phyloP scores from a whole-genome alignment of 2,888 invertebrate species.

The Heliconius ismenius region DNA sequence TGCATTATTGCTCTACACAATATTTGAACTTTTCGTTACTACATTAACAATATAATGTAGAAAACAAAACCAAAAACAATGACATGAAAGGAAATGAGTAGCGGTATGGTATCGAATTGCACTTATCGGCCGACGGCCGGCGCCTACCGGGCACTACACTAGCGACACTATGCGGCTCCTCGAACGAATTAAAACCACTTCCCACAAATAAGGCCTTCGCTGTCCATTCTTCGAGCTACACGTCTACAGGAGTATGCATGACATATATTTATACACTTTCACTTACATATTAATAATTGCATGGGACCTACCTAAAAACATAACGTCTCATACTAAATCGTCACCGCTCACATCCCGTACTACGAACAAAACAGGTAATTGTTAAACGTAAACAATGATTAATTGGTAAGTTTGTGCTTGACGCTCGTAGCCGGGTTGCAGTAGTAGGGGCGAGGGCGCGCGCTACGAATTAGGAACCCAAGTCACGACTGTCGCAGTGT shows the following conservation, averaged over 20 bases:
- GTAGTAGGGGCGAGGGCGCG: conserved; percentile 46
- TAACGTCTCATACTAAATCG: conserved; percentile 50
- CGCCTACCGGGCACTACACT: conserved; percentile 62
- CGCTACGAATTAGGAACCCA: conserved; percentile 62
- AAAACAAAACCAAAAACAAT: neutral
- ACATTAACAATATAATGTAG: conserved; percentile 25
- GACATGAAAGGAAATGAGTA: conserved; percentile 45
- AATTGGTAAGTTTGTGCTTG: conserved; percentile 77
- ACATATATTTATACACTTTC: conserved; percentile 76
- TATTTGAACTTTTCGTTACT: conserved; percentile 29
- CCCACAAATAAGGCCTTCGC: conserved; percentile 72
- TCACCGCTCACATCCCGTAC: conserved; percentile 75
- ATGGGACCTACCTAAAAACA: conserved; percentile 76
- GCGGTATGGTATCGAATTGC: conserved; percentile 53
- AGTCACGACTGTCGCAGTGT: conserved; percentile 58
- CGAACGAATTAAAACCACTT: conserved; percentile 50
- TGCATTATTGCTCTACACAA: conserved; percentile 29
- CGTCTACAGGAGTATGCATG: conserved; percentile 69
- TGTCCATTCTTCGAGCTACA: conserved; percentile 56
- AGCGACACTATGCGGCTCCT: conserved; percentile 64
- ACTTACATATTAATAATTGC: conserved; percentile 77
- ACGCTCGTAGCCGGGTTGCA: conserved; percentile 57
- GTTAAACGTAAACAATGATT: conserved; percentile 60
- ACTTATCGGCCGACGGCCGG: conserved; percentile 54
- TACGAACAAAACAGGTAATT: conserved; percentile 54